These are phyloP conservation scores for Cotesia glomerata DNA, from an alignment of 1,140 invertebrate genomes.

Conservation along the genomic window DNA sequence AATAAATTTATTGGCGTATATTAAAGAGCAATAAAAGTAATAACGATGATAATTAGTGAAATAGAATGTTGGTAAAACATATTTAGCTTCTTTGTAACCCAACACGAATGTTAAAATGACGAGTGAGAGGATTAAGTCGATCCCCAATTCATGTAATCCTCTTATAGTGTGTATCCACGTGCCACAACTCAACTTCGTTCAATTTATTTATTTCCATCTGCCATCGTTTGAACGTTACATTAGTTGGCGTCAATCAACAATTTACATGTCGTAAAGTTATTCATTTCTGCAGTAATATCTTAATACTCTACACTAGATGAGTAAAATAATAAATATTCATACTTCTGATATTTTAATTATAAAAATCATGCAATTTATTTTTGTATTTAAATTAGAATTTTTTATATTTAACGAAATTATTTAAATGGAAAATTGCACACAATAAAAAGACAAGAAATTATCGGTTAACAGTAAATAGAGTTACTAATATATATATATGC, in stretches of 20 bases:
- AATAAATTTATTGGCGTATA: not conserved
- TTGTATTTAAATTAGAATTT: too few species aligned
- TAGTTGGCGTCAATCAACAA: not conserved
- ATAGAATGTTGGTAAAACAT: not conserved
- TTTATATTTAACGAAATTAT: too few species aligned
- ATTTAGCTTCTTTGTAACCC: not conserved
- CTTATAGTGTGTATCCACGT: constrained; percentile 16
- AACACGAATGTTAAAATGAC: constrained; percentile 10
- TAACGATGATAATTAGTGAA: not conserved
- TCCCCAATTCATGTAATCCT: constrained; percentile 21
- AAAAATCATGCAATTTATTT: too few species aligned
- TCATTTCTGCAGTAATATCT: too few species aligned
- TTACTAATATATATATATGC: too few species aligned
- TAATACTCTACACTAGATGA: too few species aligned
- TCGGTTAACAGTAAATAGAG: too few species aligned
- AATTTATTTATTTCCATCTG: not conserved
- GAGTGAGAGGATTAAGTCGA: constrained; percentile 1
- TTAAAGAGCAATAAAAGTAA: not conserved
- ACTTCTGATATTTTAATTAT: too few species aligned
- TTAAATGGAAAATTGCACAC: too few species aligned
- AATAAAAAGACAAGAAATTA: too few species aligned
- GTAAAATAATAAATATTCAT: too few species aligned
- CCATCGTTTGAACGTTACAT: not conserved
- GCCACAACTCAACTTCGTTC: not conserved
- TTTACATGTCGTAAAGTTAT: too few species aligned